Base-by-base conservation (phyloP, 2,888 invertebrate species). In the Nomada lathburiana region DNA sequence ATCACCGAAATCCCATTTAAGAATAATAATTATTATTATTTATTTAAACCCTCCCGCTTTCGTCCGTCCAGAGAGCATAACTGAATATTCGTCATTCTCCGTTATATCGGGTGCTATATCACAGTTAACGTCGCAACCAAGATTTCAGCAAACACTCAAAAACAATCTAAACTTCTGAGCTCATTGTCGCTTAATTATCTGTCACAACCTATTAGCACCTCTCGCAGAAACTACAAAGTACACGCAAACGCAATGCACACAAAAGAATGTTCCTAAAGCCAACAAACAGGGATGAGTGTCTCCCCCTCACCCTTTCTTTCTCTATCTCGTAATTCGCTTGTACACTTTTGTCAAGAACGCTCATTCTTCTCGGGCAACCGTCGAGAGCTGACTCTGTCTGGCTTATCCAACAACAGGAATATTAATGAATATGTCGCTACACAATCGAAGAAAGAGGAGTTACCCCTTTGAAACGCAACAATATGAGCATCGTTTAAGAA, bases 321-420 rank as follows among this genome's bases (percentile, higher is more conserved):
- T 16, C 73, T 53, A 60, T 82, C 65, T 76, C 57, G 60, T 79
- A 82, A 82, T 82, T 82, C 72, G 82, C 82, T 82, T 82, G 68
- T 59, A 76, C 82, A 82, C 76, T 82, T 76, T 65, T 53, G 68
- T 60, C 62, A 55, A 81, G 76, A 60, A 59, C 72, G 70, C 72
- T 73, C 69, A 76, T 82, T 82, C 82, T 82, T 82, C 68, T 29
- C 67, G 26, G 63, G 59, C 82, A 65, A 82, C 82, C 68, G 82
- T 82, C 59, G 82, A 82, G 82, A 82, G 76, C 76, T 69, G 68
- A 76, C 82, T 78, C 82, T 76, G 82, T 82, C 82, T 82, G 82
- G 71, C 65, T 72, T 82, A 82, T 82, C 64, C 76, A 57, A 55
- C 82, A 65, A 62, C 64, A 60, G 68, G 76, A 76, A 82, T 82